Conservation (phyloP, 1,140 invertebrate species). For the Bombus fervidus region DNA sequence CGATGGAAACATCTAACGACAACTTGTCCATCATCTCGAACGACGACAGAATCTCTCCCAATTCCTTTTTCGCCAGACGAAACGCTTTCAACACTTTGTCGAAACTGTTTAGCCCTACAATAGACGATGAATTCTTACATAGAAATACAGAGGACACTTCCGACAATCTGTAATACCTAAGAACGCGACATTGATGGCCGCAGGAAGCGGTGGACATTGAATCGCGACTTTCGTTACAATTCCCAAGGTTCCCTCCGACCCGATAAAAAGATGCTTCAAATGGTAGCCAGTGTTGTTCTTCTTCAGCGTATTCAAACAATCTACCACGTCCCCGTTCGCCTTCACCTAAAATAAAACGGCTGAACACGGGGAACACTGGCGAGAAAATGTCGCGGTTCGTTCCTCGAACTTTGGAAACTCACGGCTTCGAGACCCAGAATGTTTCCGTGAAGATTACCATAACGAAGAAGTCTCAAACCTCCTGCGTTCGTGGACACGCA, state of each 20-base stretch:
- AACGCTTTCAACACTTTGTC: conserved; percentile 90
- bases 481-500: conserved; percentile 98
- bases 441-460: conserved; percentile 97
- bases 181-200: conserved; percentile 92
- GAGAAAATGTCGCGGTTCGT: no score
- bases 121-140: not conserved
- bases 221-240: conserved; percentile 96
- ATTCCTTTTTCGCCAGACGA: conserved; percentile 86
- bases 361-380: not conserved
- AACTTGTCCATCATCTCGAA: conserved; percentile 94
- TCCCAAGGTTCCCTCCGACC: conserved; percentile 98
- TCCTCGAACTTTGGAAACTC: conserved; percentile 69
- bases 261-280: conserved; percentile 98
- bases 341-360: conserved; percentile 86
- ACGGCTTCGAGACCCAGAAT: conserved; percentile 97
- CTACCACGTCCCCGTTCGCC: conserved; percentile 93
- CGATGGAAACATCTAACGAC: conserved; percentile 85
- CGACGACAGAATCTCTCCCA: conserved; percentile 95
- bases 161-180: conserved; percentile 85
- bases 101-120: conserved; percentile 88
- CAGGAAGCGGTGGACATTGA: conserved; percentile 92
- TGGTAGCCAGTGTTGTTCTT: conserved; percentile 99
- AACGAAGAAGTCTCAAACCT: conserved; percentile 95
- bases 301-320: conserved; percentile 92
- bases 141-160: no score